Base-by-base conservation (phyloP, 2,888 invertebrate species). In the Trimorus sp. region DNA sequence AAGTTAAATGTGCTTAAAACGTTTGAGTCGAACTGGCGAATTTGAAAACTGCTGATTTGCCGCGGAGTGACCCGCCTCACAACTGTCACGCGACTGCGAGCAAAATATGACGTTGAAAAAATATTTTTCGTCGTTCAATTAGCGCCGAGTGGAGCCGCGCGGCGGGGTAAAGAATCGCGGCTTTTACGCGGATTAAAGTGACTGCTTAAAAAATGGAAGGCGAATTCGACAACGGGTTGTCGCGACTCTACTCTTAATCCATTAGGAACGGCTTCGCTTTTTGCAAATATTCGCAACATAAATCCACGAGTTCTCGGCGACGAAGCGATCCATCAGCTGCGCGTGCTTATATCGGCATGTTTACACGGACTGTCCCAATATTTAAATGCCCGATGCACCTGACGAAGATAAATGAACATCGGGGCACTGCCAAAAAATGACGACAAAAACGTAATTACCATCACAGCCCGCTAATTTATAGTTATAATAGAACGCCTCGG, bases 151-250 rank as follows among this genome's bases (percentile, higher is more conserved):
- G 14, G 15, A 73, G 63, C 14, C 49, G 38, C 38, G 37, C 12
- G 53, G 38, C 53, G 53, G 54, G 37, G 56, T 56, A 53, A 69
- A 74, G 70, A 66, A 78, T 79, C 68, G 75, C 62, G 75, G 83
- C 83, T 83, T 83, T 83, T 83, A 83, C 75, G 68, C 56, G 80
- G 71, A 83, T 83, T 80, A 71, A 80, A 83, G 70, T 69, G 73
- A 68, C 73, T 71, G 54, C 74, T 83, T 56, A 79, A 83, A 83
- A 80, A 83, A 83, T 79, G 59, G 73, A 63, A 65, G 76, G 66
- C 59, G 45, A 80, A 83, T 80, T 80, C 74, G 74, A 80, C 74
- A 78, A 68, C 69, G 77, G 14, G 63, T 48, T 71, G 79, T 79
- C 82, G 70, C 70, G 54, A 70, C 74, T 76, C 66, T 45, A 60